A percentile compares a stretch with the other conserved stretches of the same genome.
Evolutionary conservation across 35 echinoderm and acorn worm species (phyloP).

Genomic region (Apostichopus japonicus): DNA sequence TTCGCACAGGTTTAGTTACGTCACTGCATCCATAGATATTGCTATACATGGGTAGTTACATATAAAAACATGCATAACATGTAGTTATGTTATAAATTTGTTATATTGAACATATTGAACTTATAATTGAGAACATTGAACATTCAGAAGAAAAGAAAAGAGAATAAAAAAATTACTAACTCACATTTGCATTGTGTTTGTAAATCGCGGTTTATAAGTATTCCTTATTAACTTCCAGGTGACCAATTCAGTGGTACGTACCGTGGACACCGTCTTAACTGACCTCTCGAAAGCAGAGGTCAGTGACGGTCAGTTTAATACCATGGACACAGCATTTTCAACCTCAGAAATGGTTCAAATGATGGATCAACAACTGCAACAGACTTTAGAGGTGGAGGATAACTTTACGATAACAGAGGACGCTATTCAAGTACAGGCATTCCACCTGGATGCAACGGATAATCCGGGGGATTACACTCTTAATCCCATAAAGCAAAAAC

Average conservation of each 20-base stretch:
- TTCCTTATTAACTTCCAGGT: neutral
- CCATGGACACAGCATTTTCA: neutral
- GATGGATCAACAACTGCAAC: conserved; percentile 1
- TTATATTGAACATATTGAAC: too few relatives aligned
- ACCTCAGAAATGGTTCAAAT: neutral
- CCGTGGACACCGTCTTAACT: neutral
- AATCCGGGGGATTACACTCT: neutral
- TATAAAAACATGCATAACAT: too few relatives aligned
- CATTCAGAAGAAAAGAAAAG: too few relatives aligned
- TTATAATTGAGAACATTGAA: too few relatives aligned
- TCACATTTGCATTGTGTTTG: too few relatives aligned
- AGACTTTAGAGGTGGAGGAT: neutral
- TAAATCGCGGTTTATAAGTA: too few relatives aligned
- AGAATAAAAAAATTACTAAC: too few relatives aligned
- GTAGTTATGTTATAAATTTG: too few relatives aligned
- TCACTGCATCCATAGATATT: too few relatives aligned
- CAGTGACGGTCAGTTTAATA: neutral
- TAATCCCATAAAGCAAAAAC: neutral
- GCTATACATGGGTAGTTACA: too few relatives aligned
- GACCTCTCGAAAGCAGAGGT: neutral
- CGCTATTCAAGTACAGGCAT: conserved; percentile 23
- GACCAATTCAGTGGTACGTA: conserved; percentile 15
- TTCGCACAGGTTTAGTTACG: too few relatives aligned
- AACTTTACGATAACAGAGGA: neutral
- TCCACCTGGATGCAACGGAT: neutral